These are phyloP conservation scores for Portevinia maculata DNA, from an alignment of 2,888 invertebrate species.

Conservation along the genomic window DNA sequence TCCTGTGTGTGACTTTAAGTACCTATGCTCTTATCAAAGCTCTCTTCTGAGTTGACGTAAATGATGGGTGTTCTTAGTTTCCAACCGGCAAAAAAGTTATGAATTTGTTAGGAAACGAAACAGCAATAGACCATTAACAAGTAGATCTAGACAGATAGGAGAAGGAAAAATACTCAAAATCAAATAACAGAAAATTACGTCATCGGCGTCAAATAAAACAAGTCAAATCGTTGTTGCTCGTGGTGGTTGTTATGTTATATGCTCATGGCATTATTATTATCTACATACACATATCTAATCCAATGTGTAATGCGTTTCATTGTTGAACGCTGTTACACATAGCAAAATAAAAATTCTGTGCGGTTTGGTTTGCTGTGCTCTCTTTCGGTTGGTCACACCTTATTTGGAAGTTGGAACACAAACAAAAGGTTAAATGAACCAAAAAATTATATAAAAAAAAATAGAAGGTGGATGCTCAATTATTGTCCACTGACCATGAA, in stretches of 20 bases:
- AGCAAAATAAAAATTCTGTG: slow-evolving; percentile 21
- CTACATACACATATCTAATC: slow-evolving; percentile 2
- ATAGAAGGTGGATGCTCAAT: slow-evolving; percentile 38
- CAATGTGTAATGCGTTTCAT: background rate
- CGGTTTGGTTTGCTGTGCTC: background rate
- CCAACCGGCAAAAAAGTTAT: slow-evolving; percentile 38
- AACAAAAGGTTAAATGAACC: slow-evolving; percentile 58
- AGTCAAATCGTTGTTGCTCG: slow-evolving; percentile 12
- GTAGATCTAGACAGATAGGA: slow-evolving; percentile 17
- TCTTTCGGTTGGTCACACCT: slow-evolving; percentile 57
- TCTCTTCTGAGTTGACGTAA: background rate
- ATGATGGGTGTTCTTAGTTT: slow-evolving; percentile 14
- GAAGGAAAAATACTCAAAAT: slow-evolving; percentile 13
- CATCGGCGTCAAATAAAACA: slow-evolving; percentile 61
- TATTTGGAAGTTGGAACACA: slow-evolving; percentile 49
- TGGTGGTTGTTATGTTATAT: slow-evolving; percentile 30
- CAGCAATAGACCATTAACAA: slow-evolving; percentile 32
- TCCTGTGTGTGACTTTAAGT: background rate
- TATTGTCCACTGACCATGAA: slow-evolving; percentile 67
- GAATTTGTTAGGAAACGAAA: slow-evolving; percentile 25
- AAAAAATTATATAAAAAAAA: slow-evolving; percentile 39
- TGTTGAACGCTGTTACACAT: slow-evolving; percentile 1
- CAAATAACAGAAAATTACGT: slow-evolving; percentile 55
- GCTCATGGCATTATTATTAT: too few species aligned
- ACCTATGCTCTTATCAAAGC: slow-evolving; percentile 37